Evolutionary conservation across 64 coral and sea anemone genomes (phyloP).

Genomic region (Orbicella faveolata): DNA sequence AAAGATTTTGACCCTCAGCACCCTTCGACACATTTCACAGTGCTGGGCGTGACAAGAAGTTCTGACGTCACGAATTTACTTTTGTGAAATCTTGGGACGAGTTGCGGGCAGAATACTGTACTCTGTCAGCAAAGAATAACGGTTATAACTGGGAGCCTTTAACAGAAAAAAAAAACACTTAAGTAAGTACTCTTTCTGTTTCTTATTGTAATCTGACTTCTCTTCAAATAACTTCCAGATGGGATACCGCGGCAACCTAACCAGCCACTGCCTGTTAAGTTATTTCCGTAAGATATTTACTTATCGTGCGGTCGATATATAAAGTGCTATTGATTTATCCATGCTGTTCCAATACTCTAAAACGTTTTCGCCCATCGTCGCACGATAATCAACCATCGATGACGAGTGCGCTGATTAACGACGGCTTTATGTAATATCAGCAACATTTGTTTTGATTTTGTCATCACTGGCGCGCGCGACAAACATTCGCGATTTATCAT

Average conservation of each 20-base stretch:
- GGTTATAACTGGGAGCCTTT: neutral
- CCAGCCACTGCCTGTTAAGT: neutral
- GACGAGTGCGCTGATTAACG: neutral
- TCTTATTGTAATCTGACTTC: neutral
- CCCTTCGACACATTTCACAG: neutral
- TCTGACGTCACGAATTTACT: neutral
- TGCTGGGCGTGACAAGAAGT: neutral
- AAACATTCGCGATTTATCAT: neutral
- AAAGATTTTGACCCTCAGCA: neutral
- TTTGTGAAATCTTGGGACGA: neutral
- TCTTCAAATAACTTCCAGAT: neutral
- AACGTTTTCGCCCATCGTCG: neutral
- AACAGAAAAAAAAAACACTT: neutral
- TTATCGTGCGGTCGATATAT: neutral
- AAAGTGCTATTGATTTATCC: neutral
- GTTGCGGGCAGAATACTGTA: neutral
- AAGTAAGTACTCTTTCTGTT: neutral
- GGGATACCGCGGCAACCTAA: neutral
- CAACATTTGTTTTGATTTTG: constrained; percentile 15
- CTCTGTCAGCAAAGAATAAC: neutral
- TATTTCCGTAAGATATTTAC: constrained; percentile 31
- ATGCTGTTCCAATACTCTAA: neutral
- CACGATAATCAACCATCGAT: neutral
- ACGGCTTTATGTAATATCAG: neutral
- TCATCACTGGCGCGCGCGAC: constrained; percentile 2